phyloP scores from a whole-genome alignment of 92 coral and sea anemone species.

The Epizoanthus illoricatus region DNA sequence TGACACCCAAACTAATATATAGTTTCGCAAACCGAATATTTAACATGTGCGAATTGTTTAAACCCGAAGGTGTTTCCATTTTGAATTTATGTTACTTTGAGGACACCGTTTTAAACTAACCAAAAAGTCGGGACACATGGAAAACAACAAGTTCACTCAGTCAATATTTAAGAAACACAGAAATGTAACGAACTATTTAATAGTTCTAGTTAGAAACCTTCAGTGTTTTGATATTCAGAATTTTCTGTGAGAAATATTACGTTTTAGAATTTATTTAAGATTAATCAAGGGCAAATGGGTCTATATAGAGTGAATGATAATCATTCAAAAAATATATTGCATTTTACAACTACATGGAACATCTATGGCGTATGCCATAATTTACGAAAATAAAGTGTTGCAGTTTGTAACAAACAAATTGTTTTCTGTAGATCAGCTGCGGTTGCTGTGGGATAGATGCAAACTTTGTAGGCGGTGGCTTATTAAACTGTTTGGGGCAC shows the following conservation, averaged over 20 bases:
- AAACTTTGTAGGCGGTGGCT: conserved; percentile 7
- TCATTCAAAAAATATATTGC: conserved; percentile 33
- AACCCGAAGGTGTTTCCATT: background rate
- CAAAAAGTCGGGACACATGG: conserved; percentile 17
- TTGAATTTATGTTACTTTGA: background rate
- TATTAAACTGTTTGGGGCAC: conserved; percentile 7
- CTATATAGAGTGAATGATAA: background rate
- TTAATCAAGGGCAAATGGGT: conserved; percentile 6
- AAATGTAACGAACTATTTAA: background rate
- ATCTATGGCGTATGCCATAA: conserved; percentile 10
- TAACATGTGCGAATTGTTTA: conserved; percentile 2
- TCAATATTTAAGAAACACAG: conserved; percentile 17
- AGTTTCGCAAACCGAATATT: background rate
- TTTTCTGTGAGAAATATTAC: conserved; percentile 17
- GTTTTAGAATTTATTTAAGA: conserved; percentile 24
- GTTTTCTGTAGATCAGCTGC: conserved; percentile 3
- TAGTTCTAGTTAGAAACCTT: background rate
- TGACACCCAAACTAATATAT: background rate
- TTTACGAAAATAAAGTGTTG: conserved; percentile 35
- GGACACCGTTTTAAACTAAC: background rate
- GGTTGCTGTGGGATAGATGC: conserved; percentile 14
- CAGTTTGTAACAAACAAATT: conserved; percentile 26
- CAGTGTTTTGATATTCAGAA: conserved; percentile 21
- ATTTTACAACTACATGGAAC: conserved; percentile 26
- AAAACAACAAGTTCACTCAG: conserved; percentile 18